Evolutionary conservation across 1,140 invertebrate species (phyloP), one percentile per base, ranked within the genome.

Genomic region (Chlorops oryzae): DNA sequence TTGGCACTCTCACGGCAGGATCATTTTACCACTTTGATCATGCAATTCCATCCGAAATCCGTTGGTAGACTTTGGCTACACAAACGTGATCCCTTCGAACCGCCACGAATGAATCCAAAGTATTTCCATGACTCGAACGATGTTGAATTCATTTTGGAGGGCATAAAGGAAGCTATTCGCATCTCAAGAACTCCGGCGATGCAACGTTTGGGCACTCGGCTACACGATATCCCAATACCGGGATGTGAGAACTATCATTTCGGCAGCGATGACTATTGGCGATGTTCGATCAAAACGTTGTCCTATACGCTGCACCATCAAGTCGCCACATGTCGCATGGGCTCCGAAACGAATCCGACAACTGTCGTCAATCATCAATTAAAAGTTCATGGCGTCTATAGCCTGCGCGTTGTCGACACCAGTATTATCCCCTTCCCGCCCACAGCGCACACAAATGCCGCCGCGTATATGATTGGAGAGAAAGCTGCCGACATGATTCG

Each of bases 381-480:
- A 2, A 79, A 75, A 62, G 87, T 92, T 0, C 74, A 88, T 56
- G 87, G 87, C 0, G 70, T 90, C 5, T 66, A 77, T 17, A 74
- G 75, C 5, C 73, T 92, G n/a, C 76, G 89, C 40, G 85, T 91
- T 2, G 80, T 80, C 1, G 88, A 91, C 66, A 82, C 80, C 32
- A 87, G 86, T 22, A 74, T 92, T 1, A 87, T 91, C 62, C 88
- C 89, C 0, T 65, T 73, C 5, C 79, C 87, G 20, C 77, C 84
- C 5, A 77, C 77, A 0, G 87, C 82, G 1, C 87, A 91, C 63
- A 81, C 84, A 0, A 87, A 84, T 53, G 85, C 85, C 3, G 80
- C 81, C 0, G 80, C 85, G 7, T 81, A 81, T 49, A 93, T 95
- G 90, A 85, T 95, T 45, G 92, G 82, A 0, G 92, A 96, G 72